These are phyloP conservation scores for Lacanobia oleracea DNA, from an alignment of 2,888 invertebrate species.

Conservation along the genomic window DNA sequence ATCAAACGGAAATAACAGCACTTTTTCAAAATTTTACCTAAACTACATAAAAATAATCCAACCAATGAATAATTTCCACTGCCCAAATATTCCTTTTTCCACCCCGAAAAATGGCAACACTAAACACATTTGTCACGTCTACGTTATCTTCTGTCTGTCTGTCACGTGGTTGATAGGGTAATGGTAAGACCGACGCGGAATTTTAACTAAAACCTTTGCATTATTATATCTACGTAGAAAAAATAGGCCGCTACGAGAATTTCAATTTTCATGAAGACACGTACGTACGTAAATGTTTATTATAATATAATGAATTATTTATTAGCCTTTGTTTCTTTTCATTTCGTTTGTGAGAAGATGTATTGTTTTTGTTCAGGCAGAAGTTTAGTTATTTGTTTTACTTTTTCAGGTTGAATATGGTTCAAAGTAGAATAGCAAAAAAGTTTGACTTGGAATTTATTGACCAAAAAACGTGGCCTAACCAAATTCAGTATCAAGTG, in stretches of 20 bases:
- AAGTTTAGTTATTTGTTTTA: conserved; percentile 27
- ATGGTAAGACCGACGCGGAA: conserved; percentile 77
- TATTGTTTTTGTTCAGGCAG: conserved; percentile 15
- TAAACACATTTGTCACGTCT: conserved; percentile 82
- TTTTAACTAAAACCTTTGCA: conserved; percentile 76
- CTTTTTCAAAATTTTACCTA: not conserved
- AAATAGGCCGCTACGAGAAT: conserved; percentile 61
- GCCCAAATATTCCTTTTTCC: not conserved
- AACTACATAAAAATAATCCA: not conserved
- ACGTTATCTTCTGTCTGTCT: conserved; percentile 81
- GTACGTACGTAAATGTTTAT: conserved; percentile 61
- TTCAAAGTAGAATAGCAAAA: not conserved
- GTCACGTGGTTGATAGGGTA: conserved; percentile 85
- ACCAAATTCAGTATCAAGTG: too few species aligned
- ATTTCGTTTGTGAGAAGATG: conserved; percentile 47
- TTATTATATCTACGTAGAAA: conserved; percentile 50
- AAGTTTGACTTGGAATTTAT: not conserved
- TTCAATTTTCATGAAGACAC: conserved; percentile 70
- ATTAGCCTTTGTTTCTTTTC: conserved; percentile 52
- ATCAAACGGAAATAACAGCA: too few species aligned
- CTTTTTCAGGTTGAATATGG: not conserved
- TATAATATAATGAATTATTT: conserved; percentile 67
- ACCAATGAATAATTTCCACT: not conserved
- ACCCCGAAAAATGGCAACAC: conserved; percentile 62
- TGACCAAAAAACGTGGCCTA: too few species aligned